These are phyloP conservation scores for Macrobrachium rosenbergii DNA, from an alignment of 1,140 invertebrate species.

Conservation along the genomic window DNA sequence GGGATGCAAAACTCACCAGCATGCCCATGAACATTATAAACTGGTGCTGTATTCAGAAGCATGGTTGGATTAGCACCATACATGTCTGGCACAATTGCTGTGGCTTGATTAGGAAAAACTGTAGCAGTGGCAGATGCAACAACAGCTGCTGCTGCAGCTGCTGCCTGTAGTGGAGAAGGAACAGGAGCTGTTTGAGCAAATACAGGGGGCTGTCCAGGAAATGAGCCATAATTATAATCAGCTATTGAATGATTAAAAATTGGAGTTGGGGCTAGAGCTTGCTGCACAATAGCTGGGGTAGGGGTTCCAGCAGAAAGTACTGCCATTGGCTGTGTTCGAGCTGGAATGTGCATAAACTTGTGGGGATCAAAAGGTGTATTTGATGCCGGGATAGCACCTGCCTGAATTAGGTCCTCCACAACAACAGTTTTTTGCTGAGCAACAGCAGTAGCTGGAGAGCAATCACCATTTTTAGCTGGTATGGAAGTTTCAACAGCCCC, in stretches of 20 bases:
- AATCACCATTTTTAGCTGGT: slow-evolving; percentile 47
- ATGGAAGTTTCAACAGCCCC: slow-evolving; percentile 12
- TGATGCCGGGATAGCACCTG: slow-evolving; percentile 33
- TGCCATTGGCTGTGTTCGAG: slow-evolving; percentile 50
- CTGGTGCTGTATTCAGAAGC: slow-evolving; percentile 51
- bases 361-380: slow-evolving; percentile 42
- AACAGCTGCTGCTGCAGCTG: slow-evolving; percentile 32
- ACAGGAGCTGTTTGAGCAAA: slow-evolving; percentile 48
- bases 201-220: slow-evolving; percentile 51
- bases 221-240: slow-evolving; percentile 56
- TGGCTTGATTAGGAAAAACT: slow-evolving; percentile 53
- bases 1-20: slow-evolving; percentile 53
- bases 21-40: slow-evolving; percentile 55
- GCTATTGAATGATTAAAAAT: slow-evolving; percentile 51
- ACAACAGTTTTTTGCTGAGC: slow-evolving; percentile 24
- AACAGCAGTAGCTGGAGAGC: slow-evolving; percentile 24
- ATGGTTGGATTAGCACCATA: slow-evolving; percentile 54
- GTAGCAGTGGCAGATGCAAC: slow-evolving; percentile 21
- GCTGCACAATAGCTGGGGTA: slow-evolving; percentile 51
- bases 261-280: slow-evolving; percentile 55
- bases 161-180: slow-evolving; percentile 35
- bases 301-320: slow-evolving; percentile 54
- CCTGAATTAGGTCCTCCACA: slow-evolving; percentile 50
- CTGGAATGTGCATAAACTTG: slow-evolving; percentile 51
- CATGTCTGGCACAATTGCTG: slow-evolving; percentile 58